Base-by-base conservation (phyloP, 2,888 invertebrate genomes). In the Matsumyia berberina region DNA sequence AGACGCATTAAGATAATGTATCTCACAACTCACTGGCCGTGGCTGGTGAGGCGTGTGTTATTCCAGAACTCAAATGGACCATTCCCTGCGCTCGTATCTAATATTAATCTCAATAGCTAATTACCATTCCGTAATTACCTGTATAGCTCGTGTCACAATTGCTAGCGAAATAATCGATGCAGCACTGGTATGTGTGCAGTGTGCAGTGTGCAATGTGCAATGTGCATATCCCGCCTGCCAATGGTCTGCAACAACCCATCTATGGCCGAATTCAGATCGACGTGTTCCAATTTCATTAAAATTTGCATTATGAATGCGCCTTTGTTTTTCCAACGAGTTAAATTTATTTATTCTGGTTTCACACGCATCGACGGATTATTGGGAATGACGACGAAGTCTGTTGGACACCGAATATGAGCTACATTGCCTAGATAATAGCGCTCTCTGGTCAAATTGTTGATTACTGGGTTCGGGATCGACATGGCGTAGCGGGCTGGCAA, bases 91-190 rank as follows among this genome's bases (percentile, higher is more conserved):
- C 66, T 39, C 44, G 66, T 85, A 85, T 85, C 85, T 85, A 85
- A 80, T 76, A 85, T 80, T 85, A 85, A 85, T 85, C 85, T 85
- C 85, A 74, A 80, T 76, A 66, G 80, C 85, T 85, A 85, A 85
- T 85, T 85, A 85, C 37, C 74, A 80, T 79, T 64, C 60, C 74
- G 58, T 85, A 80, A 85, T 79, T 74, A 74, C 79, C 44, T 73
- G 60, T 62, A 73, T 79, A 39, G 55, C 67, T 62, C 67, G 53
- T 79, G 78, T 79, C 83, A 83, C 78, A 69, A 69, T 79, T 62
- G 62, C n/a, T 46, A 42, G 73, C 19, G 42, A 62, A 77, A 74
- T 57, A 83, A 83, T 83, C 83, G 83, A 79, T 83, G 62, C 46
- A 57, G 49, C 55, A 78, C 51, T 64, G 17, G 15, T 12, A 7